These are phyloP conservation scores for Embiotoca jacksoni DNA, from an alignment of 2,113 vertebrate genomes.

Conservation along the genomic window DNA sequence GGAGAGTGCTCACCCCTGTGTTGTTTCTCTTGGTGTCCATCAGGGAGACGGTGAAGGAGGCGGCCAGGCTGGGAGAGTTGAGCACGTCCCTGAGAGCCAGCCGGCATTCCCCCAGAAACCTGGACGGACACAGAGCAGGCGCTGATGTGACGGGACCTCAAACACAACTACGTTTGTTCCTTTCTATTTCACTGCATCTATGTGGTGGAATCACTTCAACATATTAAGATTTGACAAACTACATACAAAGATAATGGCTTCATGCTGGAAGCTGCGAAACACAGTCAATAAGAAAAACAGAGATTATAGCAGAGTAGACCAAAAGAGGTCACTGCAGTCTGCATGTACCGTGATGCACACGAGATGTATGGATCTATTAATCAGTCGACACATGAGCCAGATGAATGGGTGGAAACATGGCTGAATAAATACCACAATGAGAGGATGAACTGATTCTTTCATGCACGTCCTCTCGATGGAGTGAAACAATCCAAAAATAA, in stretches of 20 bases:
- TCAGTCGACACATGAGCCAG: constrained; percentile 8
- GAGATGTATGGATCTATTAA: constrained; percentile 19
- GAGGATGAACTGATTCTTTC: constrained; percentile 47
- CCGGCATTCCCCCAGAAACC: constrained; percentile 91
- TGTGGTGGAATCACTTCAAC: no score
- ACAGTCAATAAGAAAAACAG: no score
- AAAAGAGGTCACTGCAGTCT: not conserved
- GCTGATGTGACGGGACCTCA: no score
- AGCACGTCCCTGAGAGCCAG: constrained; percentile 90
- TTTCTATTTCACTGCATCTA: no score
- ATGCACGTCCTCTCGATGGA: constrained; percentile 4
- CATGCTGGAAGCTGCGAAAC: no score
- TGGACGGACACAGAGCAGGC: constrained; percentile 46
- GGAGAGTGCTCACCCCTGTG: constrained; percentile 86
- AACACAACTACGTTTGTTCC: no score
- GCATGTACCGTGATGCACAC: no score
- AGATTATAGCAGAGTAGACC: no score
- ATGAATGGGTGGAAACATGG: constrained; percentile 48
- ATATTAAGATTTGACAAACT: no score
- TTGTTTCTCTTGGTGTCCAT: constrained; percentile 91
- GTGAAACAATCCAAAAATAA: constrained; percentile 48
- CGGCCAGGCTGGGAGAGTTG: constrained; percentile 87
- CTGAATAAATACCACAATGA: constrained; percentile 47
- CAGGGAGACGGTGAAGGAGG: constrained; percentile 89
- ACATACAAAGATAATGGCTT: no score